phyloP scores from a whole-genome alignment of 1,140 invertebrate genomes.

The Branchinecta lindahli region DNA sequence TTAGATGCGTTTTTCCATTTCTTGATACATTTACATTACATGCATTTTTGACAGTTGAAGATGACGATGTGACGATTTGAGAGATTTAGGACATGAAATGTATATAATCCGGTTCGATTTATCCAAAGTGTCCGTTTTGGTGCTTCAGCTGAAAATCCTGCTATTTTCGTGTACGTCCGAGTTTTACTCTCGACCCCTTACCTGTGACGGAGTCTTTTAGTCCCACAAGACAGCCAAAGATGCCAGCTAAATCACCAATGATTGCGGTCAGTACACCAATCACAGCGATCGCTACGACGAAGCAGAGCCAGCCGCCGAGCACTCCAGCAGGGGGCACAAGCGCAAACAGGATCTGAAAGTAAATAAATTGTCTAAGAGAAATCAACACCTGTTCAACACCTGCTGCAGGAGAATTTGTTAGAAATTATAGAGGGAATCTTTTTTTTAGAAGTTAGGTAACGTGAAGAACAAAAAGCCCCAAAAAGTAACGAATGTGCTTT shows the following conservation, averaged over 20 bases:
- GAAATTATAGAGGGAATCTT: background rate
- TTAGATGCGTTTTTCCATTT: too few relatives aligned
- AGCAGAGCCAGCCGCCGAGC: constrained; percentile 44
- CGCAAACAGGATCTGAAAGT: constrained; percentile 40
- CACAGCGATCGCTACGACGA: constrained; percentile 37
- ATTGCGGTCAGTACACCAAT: constrained; percentile 46
- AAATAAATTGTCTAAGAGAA: constrained; percentile 12
- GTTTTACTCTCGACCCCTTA: too few relatives aligned
- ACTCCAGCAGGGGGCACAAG: constrained; percentile 41
- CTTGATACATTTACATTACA: too few relatives aligned
- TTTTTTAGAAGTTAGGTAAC: background rate
- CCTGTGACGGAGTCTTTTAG: constrained; percentile 41
- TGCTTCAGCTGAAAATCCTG: too few relatives aligned
- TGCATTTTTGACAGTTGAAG: too few relatives aligned
- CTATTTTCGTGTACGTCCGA: too few relatives aligned
- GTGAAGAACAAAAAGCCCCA: background rate
- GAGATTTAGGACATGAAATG: too few relatives aligned
- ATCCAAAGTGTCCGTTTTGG: too few relatives aligned
- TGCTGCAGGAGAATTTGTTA: background rate
- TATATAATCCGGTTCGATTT: too few relatives aligned
- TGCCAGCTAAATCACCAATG: constrained; percentile 44
- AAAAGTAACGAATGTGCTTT: background rate
- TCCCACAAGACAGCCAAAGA: constrained; percentile 46
- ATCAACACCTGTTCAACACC: background rate
- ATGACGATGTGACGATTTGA: too few relatives aligned